Evolutionary conservation across 1,140 invertebrate genomes (phyloP).

Genomic region (Neelides sp.): DNA sequence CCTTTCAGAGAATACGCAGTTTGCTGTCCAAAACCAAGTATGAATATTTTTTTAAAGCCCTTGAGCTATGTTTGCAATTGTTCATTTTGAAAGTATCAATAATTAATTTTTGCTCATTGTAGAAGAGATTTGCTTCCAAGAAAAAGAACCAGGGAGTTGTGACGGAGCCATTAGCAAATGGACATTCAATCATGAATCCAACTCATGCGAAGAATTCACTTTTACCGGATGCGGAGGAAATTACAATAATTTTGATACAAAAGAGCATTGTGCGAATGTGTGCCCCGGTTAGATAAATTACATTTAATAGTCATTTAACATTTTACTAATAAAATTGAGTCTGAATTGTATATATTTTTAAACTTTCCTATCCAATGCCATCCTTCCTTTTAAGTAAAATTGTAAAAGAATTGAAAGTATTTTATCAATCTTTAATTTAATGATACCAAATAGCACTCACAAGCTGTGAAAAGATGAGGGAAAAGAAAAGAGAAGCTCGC

Average conservation of each 20-base stretch:
- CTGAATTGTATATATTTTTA: too few relatives aligned
- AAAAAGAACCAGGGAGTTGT: conserved; percentile 47
- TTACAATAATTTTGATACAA: conserved; percentile 75
- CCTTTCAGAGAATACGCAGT: conserved; percentile 63
- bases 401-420: not conserved
- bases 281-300: conserved; percentile 49
- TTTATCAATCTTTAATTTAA: not conserved
- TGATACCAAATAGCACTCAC: conserved; percentile 45
- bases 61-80: not conserved
- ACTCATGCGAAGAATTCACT: conserved; percentile 56
- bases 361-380: too few relatives aligned
- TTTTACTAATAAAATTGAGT: not conserved
- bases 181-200: conserved; percentile 63
- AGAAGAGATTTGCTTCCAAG: conserved; percentile 71
- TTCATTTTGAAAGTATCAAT: not conserved
- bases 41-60: conserved; percentile 33
- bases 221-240: conserved; percentile 65
- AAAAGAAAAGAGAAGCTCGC: conserved; percentile 57
- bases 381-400: not conserved
- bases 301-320: conserved; percentile 9
- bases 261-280: conserved; percentile 63
- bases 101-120: conserved; percentile 20
- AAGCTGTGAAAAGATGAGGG: conserved; percentile 60
- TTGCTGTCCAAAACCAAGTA: conserved; percentile 68
- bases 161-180: conserved; percentile 44